Percentiles rank a stretch among this genome's conserved stretches.
Evolutionary conservation across 2,888 invertebrate species (phyloP).

Genomic region (Eupithecia pulchellata): DNA sequence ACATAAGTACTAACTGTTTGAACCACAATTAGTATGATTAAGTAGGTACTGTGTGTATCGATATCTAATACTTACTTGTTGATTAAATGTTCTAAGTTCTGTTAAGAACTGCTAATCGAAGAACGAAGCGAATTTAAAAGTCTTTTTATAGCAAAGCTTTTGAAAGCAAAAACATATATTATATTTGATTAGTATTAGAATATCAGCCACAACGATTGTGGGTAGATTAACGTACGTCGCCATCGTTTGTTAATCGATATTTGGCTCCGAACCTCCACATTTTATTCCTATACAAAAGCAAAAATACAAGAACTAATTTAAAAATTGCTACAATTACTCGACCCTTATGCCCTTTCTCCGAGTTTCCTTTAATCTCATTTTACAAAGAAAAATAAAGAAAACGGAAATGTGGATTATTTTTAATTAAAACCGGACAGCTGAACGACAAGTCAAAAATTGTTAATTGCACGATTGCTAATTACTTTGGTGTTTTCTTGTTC

Average conservation of each 20-base stretch:
- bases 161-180: too few relatives aligned
- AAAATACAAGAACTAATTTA: not conserved
- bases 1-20: conserved; percentile 3
- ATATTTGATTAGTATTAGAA: too few relatives aligned
- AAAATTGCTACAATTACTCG: not conserved
- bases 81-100: not conserved
- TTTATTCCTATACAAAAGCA: too few relatives aligned
- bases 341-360: not conserved
- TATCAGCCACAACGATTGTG: too few relatives aligned
- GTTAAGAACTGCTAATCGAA: not conserved
- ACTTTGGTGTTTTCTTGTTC: not conserved
- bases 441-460: conserved; percentile 3
- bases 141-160: not conserved
- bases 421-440: conserved; percentile 13
- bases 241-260: too few relatives aligned
- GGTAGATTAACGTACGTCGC: too few relatives aligned
- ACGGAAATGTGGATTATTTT: conserved; percentile 1
- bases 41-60: not conserved
- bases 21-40: not conserved
- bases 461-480: conserved; percentile 1
- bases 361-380: conserved; percentile 7
- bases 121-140: not conserved
- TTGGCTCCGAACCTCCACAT: too few relatives aligned
- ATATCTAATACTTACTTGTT: not conserved
- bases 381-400: not conserved